Percentiles rank a stretch among this genome's conserved stretches.
Conservation (phyloP, 2,888 invertebrate genomes). For the Stramonita haemastoma region DNA sequence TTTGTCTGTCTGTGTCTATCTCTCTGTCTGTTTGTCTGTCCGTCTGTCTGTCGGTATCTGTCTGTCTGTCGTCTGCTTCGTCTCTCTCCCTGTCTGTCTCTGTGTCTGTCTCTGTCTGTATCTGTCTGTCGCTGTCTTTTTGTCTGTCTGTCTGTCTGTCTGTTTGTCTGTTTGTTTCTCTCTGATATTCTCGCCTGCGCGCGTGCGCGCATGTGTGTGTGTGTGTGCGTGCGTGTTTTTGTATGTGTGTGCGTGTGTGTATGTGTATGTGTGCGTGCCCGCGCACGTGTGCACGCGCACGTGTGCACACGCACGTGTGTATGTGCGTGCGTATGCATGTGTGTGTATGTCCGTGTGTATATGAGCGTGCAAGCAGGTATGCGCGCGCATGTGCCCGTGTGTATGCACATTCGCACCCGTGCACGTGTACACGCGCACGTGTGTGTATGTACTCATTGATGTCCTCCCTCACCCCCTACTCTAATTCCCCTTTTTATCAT, state of each 20-base stretch:
- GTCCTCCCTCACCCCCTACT: too few relatives aligned
- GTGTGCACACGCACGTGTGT: background rate
- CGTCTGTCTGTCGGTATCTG: too few relatives aligned
- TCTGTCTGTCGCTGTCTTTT: constrained; percentile 12
- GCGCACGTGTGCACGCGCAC: background rate
- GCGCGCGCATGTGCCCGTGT: background rate
- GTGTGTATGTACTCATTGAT: too few relatives aligned
- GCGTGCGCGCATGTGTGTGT: background rate
- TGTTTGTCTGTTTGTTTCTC: too few relatives aligned
- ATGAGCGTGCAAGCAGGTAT: background rate
- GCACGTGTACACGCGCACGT: too few relatives aligned
- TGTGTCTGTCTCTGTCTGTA: constrained; percentile 10
- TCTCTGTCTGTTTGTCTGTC: too few relatives aligned
- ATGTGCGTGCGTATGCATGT: background rate
- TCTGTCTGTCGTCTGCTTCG: too few relatives aligned
- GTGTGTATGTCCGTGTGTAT: background rate
- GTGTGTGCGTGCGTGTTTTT: background rate
- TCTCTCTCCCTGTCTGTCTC: constrained; percentile 26
- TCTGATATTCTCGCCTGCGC: background rate
- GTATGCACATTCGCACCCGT: too few relatives aligned
- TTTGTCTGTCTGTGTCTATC: too few relatives aligned
- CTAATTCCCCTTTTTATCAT: too few relatives aligned
- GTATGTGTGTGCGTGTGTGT: constrained; percentile 9
- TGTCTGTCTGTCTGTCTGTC: too few relatives aligned
- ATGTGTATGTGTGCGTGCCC: constrained; percentile 11